A percentile compares a stretch with the other conserved stretches of the same genome.
Evolutionary conservation across 2,888 invertebrate genomes (phyloP).

Genomic region (Oithona nana): DNA sequence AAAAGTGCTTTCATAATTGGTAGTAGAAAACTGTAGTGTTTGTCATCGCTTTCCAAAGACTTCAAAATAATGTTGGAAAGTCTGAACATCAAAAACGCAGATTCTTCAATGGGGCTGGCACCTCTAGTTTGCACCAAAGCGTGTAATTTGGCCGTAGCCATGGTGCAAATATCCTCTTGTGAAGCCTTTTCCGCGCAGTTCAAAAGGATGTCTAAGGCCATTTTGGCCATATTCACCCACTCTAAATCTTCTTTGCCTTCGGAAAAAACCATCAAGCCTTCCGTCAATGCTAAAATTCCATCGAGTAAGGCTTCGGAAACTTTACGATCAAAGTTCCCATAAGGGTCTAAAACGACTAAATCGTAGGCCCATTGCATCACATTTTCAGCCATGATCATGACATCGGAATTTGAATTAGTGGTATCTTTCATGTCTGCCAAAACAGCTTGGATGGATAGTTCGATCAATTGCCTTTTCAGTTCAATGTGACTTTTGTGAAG

Average conservation of each 20-base stretch:
- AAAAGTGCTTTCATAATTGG: slow-evolving; percentile 41
- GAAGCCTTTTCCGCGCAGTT: slow-evolving; percentile 31
- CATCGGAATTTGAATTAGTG: slow-evolving; percentile 29
- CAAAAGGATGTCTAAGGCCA: slow-evolving; percentile 31
- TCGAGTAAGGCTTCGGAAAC: slow-evolving; percentile 37
- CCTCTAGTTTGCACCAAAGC: slow-evolving; percentile 37
- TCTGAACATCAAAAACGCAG: slow-evolving; percentile 23
- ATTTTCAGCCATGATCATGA: slow-evolving; percentile 38
- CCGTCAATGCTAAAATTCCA: slow-evolving; percentile 35
- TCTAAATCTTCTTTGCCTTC: slow-evolving; percentile 31
- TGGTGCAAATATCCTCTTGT: slow-evolving; percentile 36
- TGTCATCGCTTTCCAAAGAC: slow-evolving; percentile 29
- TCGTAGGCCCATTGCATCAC: slow-evolving; percentile 39
- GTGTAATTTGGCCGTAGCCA: slow-evolving; percentile 41
- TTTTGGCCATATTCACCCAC: slow-evolving; percentile 39
- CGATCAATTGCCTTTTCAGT: slow-evolving; percentile 36
- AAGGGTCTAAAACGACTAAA: slow-evolving; percentile 35
- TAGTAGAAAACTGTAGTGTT: slow-evolving; percentile 40
- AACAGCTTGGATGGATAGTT: slow-evolving; percentile 40
- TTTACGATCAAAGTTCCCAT: slow-evolving; percentile 33
- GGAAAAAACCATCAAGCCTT: slow-evolving; percentile 38
- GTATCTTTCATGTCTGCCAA: slow-evolving; percentile 37
- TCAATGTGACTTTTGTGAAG: slow-evolving; percentile 36
- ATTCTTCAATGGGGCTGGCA: slow-evolving; percentile 35
- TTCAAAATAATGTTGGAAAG: slow-evolving; percentile 8